A percentile compares a stretch with the other conserved stretches of the same genome.
Evolutionary conservation across 2,113 vertebrate genomes (phyloP).

Genomic region (Bos javanicus): DNA sequence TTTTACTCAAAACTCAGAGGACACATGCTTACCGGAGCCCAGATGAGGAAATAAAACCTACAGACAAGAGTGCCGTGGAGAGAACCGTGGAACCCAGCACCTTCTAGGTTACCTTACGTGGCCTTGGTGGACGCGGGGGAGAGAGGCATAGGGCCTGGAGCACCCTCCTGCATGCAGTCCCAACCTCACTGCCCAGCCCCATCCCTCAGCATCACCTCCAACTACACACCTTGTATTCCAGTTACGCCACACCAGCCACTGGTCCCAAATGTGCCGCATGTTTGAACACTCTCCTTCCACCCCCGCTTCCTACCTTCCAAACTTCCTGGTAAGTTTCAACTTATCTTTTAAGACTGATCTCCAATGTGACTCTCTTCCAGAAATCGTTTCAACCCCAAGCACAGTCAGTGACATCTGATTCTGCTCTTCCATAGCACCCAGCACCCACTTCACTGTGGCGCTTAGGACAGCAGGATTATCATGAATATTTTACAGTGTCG

Average conservation of each 20-base stretch:
- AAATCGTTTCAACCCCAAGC: background rate
- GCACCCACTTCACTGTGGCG: background rate
- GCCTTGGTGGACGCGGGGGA: background rate
- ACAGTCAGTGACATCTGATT: background rate
- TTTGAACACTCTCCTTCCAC: background rate
- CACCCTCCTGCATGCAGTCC: background rate
- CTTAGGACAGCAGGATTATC: background rate
- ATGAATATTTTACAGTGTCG: background rate
- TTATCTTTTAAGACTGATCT: background rate
- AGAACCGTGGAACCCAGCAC: background rate
- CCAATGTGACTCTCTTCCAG: background rate
- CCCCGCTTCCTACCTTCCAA: background rate
- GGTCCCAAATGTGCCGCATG: background rate
- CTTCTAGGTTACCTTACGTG: background rate
- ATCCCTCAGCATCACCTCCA: no score
- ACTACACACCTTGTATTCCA: background rate
- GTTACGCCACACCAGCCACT: background rate
- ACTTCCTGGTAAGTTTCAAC: background rate
- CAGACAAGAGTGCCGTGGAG: background rate
- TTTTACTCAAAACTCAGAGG: constrained; percentile 23
- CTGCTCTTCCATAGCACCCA: background rate
- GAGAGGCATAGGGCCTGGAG: background rate
- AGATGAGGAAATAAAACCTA: background rate
- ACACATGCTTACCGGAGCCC: background rate
- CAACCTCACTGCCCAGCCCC: background rate